Evolutionary conservation across 2,113 vertebrate species (phyloP), one percentile per base, ranked within the genome.

Genomic region (Etheostoma cragini): DNA sequence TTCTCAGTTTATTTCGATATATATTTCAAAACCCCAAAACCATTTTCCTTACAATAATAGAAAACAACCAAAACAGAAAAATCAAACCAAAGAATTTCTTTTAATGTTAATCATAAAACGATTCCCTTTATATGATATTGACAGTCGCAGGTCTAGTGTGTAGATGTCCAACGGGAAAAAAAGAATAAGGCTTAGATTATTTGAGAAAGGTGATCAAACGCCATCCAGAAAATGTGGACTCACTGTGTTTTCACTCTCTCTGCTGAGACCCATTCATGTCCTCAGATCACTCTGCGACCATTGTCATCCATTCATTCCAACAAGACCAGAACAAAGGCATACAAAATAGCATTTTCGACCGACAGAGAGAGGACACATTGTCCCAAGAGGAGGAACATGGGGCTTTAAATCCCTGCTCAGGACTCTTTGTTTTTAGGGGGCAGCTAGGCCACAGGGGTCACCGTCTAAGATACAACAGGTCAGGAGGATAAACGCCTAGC

Each of bases 401-500:
- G 33, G 15, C 69, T 62, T 63, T 38, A 82, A 73, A 84, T 69
- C 76, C 30, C 56, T 52, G 38, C 74, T 63, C 82, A 78, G 77
- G 60, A 80, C 56, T 71, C 79, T 84, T 91, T 85, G 86, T 80
- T 74, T 82, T 72, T 74, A 74, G 66, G 81, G 61, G 70, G 30
- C 79, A 76, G 73, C 76, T 76, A 72, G 91, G 76, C 74, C 85
- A 68, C 42, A 76, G 82, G 76, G 92, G 91, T 91, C 90, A 91
- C 38, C 66, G 56, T 85, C 61, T 58, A 70, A 82, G 68, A 76
- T 56, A 61, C 30, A 8, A 7, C 21, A 72, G 80, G 84, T 86
- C 85, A 91, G 87, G 70, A 82, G 89, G 86, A 92, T 85, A 85
- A 90, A 93, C 72, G 45, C 66, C 75, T 86, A 79, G 82, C 80